Percentiles rank a stretch among this genome's conserved stretches.
These are phyloP conservation scores for Rhingia rostrata DNA, from an alignment of 2,888 invertebrate species.

Conservation along the genomic window DNA sequence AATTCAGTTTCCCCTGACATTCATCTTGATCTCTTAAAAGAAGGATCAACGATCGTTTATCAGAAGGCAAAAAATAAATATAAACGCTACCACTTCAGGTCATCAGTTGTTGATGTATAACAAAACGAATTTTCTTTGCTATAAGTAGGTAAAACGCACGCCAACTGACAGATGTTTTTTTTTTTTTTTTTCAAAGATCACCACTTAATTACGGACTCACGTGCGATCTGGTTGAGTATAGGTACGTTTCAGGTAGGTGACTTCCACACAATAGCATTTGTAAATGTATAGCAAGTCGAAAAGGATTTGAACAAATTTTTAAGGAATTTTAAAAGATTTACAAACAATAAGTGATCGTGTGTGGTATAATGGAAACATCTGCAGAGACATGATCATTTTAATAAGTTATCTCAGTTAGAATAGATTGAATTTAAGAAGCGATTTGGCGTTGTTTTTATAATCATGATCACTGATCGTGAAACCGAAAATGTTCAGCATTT, in stretches of 20 bases:
- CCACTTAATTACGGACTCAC: background rate
- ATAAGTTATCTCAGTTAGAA: background rate
- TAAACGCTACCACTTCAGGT: slow-evolving; percentile 3
- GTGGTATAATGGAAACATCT: slow-evolving; percentile 18
- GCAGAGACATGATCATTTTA: background rate
- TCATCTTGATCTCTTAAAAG: no score
- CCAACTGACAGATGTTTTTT: slow-evolving; percentile 36
- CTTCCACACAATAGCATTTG: slow-evolving; percentile 24
- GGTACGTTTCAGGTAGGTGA: slow-evolving; percentile 30
- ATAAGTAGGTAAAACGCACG: background rate
- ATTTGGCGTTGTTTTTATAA: no score
- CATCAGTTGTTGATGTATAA: background rate
- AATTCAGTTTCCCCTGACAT: no score
- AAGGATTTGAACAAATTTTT: background rate
- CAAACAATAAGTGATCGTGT: background rate
- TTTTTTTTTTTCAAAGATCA: slow-evolving; percentile 1
- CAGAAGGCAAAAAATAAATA: no score
- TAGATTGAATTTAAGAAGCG: background rate
- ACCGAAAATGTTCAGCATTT: no score
- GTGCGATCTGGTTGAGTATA: slow-evolving; percentile 48
- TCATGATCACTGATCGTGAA: no score
- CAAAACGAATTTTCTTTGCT: background rate
- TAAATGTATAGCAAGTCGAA: slow-evolving; percentile 18
- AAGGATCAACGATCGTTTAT: no score
- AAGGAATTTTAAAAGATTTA: no score